Evolutionary conservation across 2,113 vertebrate genomes (phyloP), one percentile per base, ranked within the genome.

Genomic region (Apeltes quadracus): DNA sequence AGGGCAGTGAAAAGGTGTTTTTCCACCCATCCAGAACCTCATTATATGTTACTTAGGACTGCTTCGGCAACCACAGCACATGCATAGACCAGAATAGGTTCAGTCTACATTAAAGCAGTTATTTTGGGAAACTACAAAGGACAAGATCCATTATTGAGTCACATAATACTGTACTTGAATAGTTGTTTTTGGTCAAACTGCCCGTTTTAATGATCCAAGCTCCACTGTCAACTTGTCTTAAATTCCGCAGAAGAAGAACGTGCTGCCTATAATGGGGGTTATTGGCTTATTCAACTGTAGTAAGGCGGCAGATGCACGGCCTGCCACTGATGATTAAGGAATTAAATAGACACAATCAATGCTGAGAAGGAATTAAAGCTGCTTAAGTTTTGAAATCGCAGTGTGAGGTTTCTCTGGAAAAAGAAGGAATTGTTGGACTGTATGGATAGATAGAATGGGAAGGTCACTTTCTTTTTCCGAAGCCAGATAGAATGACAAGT

Each of bases 381-480:
- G 16, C 50, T 69, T 68, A 55, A 32, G 57, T n/a, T 9, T 7
- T 5, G 18, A 56, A 18, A 43, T 1, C 23, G 13, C 38, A 29
- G 7, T 48, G 14, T 36, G 8, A 65, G 55, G 23, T 75, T 61
- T 20, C 55, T 72, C 38, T 36, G 34, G n/a, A 23, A 38, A 57
- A 69, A 56, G 23, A 69, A 62, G 34, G 56, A 57, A 53, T 51
- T 61, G 20, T 13, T 59, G 15, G 10, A 18, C 14, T 61, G 13
- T 36, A 54, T 64, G 25, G 34, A 29, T 36, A 16, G 62, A 32
- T 61, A 8, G 53, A 48, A 16, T 23, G 51, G 39, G 53, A 68
- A 82, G 74, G 57, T 72, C 53, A 62, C 27, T 64, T 53, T 65
- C 36, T 34, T 76, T 44, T 79, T 67, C 63, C 48, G 14, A 20